Conservation (phyloP, 2,797 vertebrate species). For the Sternarchorhynchus goeldii region DNA sequence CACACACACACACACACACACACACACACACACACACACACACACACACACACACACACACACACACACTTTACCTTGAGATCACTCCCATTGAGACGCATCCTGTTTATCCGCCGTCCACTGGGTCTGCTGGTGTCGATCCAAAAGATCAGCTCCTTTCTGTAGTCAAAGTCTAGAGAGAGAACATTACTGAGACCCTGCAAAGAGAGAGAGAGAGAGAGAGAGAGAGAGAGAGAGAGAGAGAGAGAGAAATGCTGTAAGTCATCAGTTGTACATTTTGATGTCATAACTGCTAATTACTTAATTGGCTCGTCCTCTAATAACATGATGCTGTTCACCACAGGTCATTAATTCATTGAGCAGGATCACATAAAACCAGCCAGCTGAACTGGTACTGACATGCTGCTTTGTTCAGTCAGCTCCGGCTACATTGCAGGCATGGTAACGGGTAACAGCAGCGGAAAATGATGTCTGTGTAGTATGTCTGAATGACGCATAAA, state of each 20-base stretch:
- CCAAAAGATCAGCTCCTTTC: conserved; percentile 86
- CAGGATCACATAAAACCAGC: too few relatives aligned
- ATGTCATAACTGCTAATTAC: too few relatives aligned
- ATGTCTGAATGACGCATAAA: too few relatives aligned
- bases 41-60: not conserved
- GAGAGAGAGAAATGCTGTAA: conserved; percentile 13
- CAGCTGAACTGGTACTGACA: too few relatives aligned
- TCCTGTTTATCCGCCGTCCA: conserved; percentile 84
- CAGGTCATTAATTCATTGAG: too few relatives aligned
- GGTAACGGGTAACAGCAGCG: too few relatives aligned
- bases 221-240: conserved; percentile 25
- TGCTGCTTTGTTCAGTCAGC: too few relatives aligned
- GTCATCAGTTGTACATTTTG: not conserved
- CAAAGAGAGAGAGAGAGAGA: conserved; percentile 51
- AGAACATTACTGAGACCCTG: conserved; percentile 85
- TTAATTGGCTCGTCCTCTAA: too few relatives aligned
- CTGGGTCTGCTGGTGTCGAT: conserved; percentile 86
- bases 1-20: not conserved
- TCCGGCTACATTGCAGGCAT: too few relatives aligned
- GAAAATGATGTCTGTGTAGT: too few relatives aligned
- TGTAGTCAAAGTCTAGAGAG: conserved; percentile 85
- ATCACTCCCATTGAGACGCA: conserved; percentile 84
- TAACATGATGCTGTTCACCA: too few relatives aligned
- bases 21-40: not conserved
- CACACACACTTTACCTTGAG: conserved; percentile 73